Evolutionary conservation across 2,797 vertebrate species (phyloP).

Genomic region (Fundulus diaphanus): DNA sequence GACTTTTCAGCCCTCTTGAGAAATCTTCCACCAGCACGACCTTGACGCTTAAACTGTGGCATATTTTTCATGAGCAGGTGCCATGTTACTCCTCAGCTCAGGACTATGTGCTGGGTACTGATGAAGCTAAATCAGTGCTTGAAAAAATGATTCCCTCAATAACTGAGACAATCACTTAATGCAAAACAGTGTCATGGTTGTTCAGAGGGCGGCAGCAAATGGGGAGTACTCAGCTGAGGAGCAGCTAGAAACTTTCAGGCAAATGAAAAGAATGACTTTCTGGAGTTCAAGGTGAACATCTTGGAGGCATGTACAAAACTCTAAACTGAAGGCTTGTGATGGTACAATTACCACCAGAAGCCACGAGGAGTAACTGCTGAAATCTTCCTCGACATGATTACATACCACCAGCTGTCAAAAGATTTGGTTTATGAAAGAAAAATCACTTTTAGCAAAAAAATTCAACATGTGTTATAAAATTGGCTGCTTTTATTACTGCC

Average conservation of each 20-base stretch:
- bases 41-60: conserved; percentile 58
- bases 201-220: conserved; percentile 15
- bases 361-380: no score
- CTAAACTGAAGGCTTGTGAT: background rate
- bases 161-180: conserved; percentile 24
- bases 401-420: background rate
- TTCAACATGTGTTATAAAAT: no score
- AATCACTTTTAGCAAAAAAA: no score
- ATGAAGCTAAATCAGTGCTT: conserved; percentile 14
- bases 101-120: conserved; percentile 16
- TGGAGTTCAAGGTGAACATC: conserved; percentile 4
- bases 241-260: conserved; percentile 6
- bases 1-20: conserved; percentile 53
- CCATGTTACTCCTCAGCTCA: conserved; percentile 21
- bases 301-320: background rate
- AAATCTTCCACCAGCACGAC: conserved; percentile 50
- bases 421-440: background rate
- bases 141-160: conserved; percentile 13
- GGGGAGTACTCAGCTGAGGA: conserved; percentile 7
- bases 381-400: background rate
- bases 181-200: background rate
- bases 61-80: conserved; percentile 50
- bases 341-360: background rate
- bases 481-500: no score
- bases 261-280: conserved; percentile 1